Conservation (phyloP, 2,113 vertebrate species). For the Rhinogobius similis region DNA sequence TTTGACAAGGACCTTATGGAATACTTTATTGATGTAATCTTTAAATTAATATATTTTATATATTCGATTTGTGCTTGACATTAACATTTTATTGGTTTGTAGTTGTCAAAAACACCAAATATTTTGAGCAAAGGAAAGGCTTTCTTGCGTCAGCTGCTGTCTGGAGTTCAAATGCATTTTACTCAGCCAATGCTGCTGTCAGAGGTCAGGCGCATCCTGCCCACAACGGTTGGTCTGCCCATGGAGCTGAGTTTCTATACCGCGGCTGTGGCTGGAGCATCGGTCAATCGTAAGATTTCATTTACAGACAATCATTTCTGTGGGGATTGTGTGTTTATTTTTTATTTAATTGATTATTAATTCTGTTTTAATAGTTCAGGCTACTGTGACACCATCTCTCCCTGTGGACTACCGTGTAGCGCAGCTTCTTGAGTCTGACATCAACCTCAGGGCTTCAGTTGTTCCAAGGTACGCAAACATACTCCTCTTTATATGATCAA, state of each 20-base stretch:
- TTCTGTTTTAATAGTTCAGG: conserved; percentile 56
- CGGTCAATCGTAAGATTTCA: conserved; percentile 63
- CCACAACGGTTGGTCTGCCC: conserved; percentile 78
- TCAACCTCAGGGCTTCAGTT: conserved; percentile 64
- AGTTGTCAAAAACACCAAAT: conserved; percentile 60
- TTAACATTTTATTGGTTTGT: background rate
- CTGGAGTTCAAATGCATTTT: conserved; percentile 60
- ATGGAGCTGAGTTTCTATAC: conserved; percentile 78
- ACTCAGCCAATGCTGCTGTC: conserved; percentile 73
- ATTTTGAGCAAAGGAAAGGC: conserved; percentile 39
- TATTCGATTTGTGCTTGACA: background rate
- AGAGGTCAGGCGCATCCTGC: conserved; percentile 77
- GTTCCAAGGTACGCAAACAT: conserved; percentile 64
- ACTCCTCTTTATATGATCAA: background rate
- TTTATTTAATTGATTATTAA: background rate
- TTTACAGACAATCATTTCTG: background rate
- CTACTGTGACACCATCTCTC: conserved; percentile 62
- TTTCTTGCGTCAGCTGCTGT: conserved; percentile 50
- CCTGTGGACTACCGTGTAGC: conserved; percentile 45
- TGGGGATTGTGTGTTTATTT: background rate
- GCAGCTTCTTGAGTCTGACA: conserved; percentile 70
- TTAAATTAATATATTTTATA: background rate
- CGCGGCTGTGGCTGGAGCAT: conserved; percentile 69
- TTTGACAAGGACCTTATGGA: conserved; percentile 78
- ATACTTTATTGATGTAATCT: conserved; percentile 74